Conservation (phyloP, 1,140 invertebrate species). For the Antheraea mylitta region DNA sequence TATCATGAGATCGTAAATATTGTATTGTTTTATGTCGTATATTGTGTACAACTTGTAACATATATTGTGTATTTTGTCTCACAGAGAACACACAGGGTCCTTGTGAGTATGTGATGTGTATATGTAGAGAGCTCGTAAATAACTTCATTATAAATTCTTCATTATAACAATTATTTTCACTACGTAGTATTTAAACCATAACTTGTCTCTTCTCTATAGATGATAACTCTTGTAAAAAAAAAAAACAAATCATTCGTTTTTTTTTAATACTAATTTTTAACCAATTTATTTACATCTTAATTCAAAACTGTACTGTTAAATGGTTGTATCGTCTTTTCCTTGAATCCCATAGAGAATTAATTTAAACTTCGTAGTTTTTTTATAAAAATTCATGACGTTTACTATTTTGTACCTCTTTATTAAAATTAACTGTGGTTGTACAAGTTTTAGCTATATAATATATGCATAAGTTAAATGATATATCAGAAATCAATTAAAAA, state of each 20-base stretch:
- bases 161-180: neutral
- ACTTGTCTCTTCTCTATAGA: neutral
- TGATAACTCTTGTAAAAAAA: neutral
- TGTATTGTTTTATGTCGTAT: neutral
- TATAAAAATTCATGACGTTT: too few species aligned
- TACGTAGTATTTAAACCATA: neutral
- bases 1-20: neutral
- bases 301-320: too few species aligned
- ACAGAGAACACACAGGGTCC: conserved; percentile 68
- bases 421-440: too few species aligned
- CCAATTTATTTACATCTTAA: too few species aligned
- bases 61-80: conserved; percentile 57
- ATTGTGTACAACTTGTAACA: conserved; percentile 6
- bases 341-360: too few species aligned
- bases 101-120: conserved; percentile 56
- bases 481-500: too few species aligned
- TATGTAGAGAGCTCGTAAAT: neutral
- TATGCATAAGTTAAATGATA: too few species aligned
- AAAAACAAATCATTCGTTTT: neutral
- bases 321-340: too few species aligned
- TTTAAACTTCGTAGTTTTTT: too few species aligned
- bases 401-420: too few species aligned
- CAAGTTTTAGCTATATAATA: too few species aligned
- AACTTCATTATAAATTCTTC: neutral
- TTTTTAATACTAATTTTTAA: neutral